These are phyloP conservation scores for Anolis apletophallus DNA, from an alignment of 2,797 vertebrate species.

Conservation along the genomic window DNA sequence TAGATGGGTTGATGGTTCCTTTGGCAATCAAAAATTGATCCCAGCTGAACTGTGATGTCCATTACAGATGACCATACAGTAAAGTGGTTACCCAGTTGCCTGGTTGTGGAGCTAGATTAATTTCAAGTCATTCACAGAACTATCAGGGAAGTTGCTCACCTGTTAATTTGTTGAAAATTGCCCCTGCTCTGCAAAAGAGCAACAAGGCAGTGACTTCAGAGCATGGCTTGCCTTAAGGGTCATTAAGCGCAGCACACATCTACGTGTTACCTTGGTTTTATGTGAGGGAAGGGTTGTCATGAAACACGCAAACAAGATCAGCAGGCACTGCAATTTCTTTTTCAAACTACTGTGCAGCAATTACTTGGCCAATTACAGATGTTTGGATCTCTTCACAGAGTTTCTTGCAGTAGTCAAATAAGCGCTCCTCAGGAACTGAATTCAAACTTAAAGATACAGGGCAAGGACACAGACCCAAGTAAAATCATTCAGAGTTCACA, in stretches of 20 bases:
- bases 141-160: neutral
- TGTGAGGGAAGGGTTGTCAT: neutral
- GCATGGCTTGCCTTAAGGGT: neutral
- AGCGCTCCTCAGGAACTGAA: neutral
- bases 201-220: neutral
- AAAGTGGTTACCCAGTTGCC: neutral
- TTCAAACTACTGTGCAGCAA: neutral
- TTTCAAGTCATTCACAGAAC: neutral
- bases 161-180: neutral
- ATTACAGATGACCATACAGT: neutral
- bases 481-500: neutral
- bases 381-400: neutral
- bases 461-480: neutral
- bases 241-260: neutral
- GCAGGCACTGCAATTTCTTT: neutral
- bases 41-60: neutral
- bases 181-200: neutral
- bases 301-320: neutral
- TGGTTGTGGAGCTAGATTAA: constrained; percentile 13
- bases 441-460: neutral
- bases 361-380: neutral
- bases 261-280: neutral
- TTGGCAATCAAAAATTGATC: neutral
- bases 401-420: neutral
- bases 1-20: neutral